phyloP scores from a whole-genome alignment of 2,113 vertebrate species.

The Grammomys dolichurus region DNA sequence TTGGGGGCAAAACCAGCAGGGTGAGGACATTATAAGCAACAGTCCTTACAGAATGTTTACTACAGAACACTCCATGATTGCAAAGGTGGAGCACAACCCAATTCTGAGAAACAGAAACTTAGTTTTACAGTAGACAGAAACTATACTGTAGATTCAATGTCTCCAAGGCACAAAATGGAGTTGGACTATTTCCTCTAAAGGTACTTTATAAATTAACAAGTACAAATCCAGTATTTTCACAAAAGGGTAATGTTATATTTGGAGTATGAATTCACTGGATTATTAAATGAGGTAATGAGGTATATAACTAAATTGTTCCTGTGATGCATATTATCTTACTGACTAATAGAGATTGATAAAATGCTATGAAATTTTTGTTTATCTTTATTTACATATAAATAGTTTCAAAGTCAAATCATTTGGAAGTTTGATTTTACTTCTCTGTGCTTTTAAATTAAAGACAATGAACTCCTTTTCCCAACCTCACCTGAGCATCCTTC shows the following conservation, averaged over 20 bases:
- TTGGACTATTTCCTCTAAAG: neutral
- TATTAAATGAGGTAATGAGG: neutral
- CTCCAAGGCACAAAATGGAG: neutral
- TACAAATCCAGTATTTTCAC: neutral
- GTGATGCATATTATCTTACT: neutral
- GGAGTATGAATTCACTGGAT: neutral
- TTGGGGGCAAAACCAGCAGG: neutral
- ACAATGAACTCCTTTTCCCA: neutral
- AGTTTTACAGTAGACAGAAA: neutral
- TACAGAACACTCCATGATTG: neutral
- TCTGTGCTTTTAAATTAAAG: neutral
- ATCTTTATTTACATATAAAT: neutral
- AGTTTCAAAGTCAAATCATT: neutral
- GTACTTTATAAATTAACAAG: neutral
- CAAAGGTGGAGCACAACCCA: neutral
- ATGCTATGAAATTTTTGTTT: neutral
- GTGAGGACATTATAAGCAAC: neutral
- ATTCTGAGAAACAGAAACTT: neutral
- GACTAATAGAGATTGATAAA: neutral
- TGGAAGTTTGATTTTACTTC: neutral
- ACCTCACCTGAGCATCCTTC: neutral
- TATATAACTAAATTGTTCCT: neutral
- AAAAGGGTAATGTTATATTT: neutral
- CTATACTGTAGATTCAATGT: neutral
- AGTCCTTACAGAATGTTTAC: neutral